Conservation (phyloP, 1,140 invertebrate species). For the Drosophila eugracilis region DNA sequence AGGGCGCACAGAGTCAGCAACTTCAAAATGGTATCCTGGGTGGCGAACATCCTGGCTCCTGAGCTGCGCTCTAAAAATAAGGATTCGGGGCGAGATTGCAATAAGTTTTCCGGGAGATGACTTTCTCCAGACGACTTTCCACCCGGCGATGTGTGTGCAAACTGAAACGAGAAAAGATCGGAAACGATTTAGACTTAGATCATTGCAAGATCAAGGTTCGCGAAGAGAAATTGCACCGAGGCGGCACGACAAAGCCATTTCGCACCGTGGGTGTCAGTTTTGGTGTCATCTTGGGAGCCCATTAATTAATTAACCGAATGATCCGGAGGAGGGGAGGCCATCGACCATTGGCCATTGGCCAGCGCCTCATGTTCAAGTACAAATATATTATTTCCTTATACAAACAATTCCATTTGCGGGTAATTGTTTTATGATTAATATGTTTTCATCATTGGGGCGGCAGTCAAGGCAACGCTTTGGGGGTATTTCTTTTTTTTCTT, state of each 20-base stretch:
- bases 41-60: constrained; percentile 56
- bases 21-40: constrained; percentile 65
- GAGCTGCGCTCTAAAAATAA: not conserved
- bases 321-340: constrained; percentile 19
- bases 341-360: constrained; percentile 13
- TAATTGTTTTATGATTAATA: constrained; percentile 60
- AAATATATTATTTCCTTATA: constrained; percentile 70
- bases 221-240: constrained; percentile 55
- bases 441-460: constrained; percentile 35
- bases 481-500: not conserved
- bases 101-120: not conserved
- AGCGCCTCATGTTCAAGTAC: constrained; percentile 51
- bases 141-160: constrained; percentile 34
- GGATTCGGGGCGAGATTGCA: not conserved
- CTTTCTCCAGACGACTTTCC: constrained; percentile 46
- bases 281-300: constrained; percentile 43
- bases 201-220: constrained; percentile 71
- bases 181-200: constrained; percentile 33
- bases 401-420: constrained; percentile 69
- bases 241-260: constrained; percentile 52
- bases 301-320: constrained; percentile 74
- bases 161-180: constrained; percentile 42
- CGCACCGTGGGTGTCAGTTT: constrained; percentile 41
- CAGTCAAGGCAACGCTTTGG: constrained; percentile 14
- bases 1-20: constrained; percentile 73